Conservation (phyloP, 2,888 invertebrate genomes). For the Tetheella fluctuosa region DNA sequence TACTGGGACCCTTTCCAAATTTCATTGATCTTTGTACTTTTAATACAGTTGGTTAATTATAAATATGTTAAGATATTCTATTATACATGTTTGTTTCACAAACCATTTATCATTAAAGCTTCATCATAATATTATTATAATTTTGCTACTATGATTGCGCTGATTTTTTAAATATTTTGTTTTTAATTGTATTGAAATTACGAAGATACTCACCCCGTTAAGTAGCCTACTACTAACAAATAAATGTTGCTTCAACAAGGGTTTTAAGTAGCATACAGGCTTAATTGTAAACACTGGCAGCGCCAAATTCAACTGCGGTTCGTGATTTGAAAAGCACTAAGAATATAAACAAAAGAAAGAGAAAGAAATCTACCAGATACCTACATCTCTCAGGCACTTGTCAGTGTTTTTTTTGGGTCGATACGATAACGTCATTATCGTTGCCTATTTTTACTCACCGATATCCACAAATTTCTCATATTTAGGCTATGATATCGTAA, state of each 20-base stretch:
- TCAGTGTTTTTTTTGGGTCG: not conserved
- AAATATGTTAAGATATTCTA: slow-evolving; percentile 54
- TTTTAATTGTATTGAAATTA: slow-evolving; percentile 40
- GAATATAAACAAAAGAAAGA: not conserved
- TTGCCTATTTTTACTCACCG: not conserved
- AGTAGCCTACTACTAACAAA: too few species aligned
- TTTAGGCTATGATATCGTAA: not conserved
- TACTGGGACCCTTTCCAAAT: slow-evolving; percentile 65
- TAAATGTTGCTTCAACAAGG: not conserved
- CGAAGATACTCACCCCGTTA: slow-evolving; percentile 21
- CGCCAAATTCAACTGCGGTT: not conserved
- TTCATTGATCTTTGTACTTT: slow-evolving; percentile 66
- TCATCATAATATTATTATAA: slow-evolving; percentile 29
- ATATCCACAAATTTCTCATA: not conserved
- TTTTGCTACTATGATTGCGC: slow-evolving; percentile 40
- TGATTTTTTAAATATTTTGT: slow-evolving; percentile 39
- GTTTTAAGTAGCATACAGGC: not conserved
- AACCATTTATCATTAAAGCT: not conserved
- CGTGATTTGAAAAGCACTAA: not conserved
- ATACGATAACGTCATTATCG: not conserved
- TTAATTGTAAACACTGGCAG: not conserved
- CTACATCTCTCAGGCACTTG: not conserved
- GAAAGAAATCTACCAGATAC: too few species aligned
- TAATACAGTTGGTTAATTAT: slow-evolving; percentile 52
- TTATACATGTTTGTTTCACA: slow-evolving; percentile 53